Evolutionary conservation across 2,113 vertebrate species (phyloP).

Genomic region (Oreochromis niloticus): DNA sequence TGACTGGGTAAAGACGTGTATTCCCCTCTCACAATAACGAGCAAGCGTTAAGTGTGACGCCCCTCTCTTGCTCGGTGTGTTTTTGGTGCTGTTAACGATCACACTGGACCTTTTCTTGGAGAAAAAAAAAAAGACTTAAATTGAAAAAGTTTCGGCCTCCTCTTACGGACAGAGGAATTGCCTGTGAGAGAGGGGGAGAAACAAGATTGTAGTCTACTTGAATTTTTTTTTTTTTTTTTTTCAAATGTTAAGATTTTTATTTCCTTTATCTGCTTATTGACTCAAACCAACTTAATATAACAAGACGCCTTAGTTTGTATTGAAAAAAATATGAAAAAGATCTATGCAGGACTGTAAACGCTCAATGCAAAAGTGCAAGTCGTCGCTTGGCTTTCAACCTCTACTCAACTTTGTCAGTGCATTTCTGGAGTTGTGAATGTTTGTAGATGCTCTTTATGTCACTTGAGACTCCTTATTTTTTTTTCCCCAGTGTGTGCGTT

Average conservation of each 20-base stretch:
- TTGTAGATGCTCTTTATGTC: conserved; percentile 26
- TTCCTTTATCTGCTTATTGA: conserved; percentile 54
- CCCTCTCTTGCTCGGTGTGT: conserved; percentile 56
- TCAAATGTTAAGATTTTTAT: conserved; percentile 4
- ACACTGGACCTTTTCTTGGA: conserved; percentile 74
- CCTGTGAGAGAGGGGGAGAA: conserved; percentile 25
- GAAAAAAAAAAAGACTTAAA: conserved; percentile 60
- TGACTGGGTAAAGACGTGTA: conserved; percentile 1
- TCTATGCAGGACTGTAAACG: conserved; percentile 77
- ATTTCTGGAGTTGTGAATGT: conserved; percentile 47
- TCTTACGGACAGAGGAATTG: conserved; percentile 6
- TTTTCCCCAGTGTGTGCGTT: not conserved
- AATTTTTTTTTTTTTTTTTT: conserved; percentile 34
- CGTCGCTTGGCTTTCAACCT: conserved; percentile 64
- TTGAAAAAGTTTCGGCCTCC: conserved; percentile 17
- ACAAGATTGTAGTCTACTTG: conserved; percentile 72
- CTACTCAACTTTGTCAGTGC: conserved; percentile 38
- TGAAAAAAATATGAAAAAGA: conserved; percentile 54
- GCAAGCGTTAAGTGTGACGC: conserved; percentile 20
- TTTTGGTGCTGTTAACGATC: conserved; percentile 68
- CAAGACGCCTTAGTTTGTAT: conserved; percentile 75
- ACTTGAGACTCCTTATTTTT: not conserved
- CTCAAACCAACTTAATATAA: conserved; percentile 65
- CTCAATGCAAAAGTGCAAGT: conserved; percentile 70
- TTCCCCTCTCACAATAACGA: conserved; percentile 29